Percentiles rank a stretch among this genome's conserved stretches.
These are phyloP conservation scores for Antedon mediterranea DNA, from an alignment of 53 echinoderm and acorn worm genomes.

Conservation along the genomic window DNA sequence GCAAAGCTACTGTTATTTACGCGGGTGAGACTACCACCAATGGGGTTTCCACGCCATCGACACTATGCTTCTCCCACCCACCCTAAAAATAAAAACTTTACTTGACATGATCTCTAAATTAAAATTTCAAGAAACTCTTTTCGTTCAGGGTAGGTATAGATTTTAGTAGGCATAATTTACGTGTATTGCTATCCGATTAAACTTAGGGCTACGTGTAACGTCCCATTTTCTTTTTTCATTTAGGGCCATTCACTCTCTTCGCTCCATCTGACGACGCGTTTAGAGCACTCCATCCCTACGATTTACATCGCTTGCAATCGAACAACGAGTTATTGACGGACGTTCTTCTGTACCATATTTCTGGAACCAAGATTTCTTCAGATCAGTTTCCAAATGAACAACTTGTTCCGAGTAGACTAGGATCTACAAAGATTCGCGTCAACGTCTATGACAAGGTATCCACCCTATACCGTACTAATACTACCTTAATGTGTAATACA, in stretches of 20 bases:
- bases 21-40: neutral
- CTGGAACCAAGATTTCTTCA: neutral
- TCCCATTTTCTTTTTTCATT: neutral
- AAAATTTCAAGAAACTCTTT: constrained; percentile 1
- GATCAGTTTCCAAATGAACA: neutral
- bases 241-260: constrained; percentile 6
- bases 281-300: neutral
- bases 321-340: constrained; percentile 5
- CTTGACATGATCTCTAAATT: neutral
- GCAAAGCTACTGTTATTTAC: no score
- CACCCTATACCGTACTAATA: no score
- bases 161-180: neutral
- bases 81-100: constrained; percentile 3
- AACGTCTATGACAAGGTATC: neutral
- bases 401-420: constrained; percentile 1
- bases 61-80: neutral
- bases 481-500: no score
- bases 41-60: neutral
- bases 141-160: neutral
- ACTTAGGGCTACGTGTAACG: neutral
- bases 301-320: neutral
- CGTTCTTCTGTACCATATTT: constrained; percentile 7
- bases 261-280: constrained; percentile 18
- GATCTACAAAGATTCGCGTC: neutral
- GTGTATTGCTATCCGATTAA: neutral